Evolutionary conservation across 2,113 vertebrate genomes (phyloP).

Genomic region (Tupaia tana): DNA sequence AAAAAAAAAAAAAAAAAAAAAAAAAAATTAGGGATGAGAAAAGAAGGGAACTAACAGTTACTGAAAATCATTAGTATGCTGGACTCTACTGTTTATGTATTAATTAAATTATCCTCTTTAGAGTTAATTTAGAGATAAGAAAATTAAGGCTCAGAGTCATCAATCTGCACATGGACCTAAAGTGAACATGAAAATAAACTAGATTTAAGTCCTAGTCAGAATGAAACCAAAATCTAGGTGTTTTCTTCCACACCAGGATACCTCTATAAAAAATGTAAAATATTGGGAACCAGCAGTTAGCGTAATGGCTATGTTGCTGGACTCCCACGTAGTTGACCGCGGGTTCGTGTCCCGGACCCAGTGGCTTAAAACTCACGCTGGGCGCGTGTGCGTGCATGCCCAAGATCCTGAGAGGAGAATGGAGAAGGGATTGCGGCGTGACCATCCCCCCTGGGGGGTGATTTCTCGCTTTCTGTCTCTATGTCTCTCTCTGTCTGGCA

Average conservation of each 20-base stretch:
- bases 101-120: neutral
- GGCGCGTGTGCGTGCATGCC: too few species aligned
- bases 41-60: neutral
- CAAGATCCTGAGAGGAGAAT: too few species aligned
- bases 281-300: too few species aligned
- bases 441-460: too few species aligned
- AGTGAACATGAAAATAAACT: neutral
- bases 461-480: too few species aligned
- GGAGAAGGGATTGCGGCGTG: too few species aligned
- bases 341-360: too few species aligned
- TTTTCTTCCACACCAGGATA: neutral
- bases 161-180: neutral
- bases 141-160: neutral
- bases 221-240: neutral
- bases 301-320: too few species aligned
- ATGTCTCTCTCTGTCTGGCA: too few species aligned
- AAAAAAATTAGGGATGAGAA: neutral
- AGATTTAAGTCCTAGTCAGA: constrained; percentile 11
- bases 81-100: neutral
- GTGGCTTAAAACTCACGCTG: too few species aligned
- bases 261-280: neutral
- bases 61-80: neutral
- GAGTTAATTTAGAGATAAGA: neutral
- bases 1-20: too few species aligned
- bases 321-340: too few species aligned